Conservation (phyloP, 2,888 invertebrate genomes). For the Drosophila hamatofila region DNA sequence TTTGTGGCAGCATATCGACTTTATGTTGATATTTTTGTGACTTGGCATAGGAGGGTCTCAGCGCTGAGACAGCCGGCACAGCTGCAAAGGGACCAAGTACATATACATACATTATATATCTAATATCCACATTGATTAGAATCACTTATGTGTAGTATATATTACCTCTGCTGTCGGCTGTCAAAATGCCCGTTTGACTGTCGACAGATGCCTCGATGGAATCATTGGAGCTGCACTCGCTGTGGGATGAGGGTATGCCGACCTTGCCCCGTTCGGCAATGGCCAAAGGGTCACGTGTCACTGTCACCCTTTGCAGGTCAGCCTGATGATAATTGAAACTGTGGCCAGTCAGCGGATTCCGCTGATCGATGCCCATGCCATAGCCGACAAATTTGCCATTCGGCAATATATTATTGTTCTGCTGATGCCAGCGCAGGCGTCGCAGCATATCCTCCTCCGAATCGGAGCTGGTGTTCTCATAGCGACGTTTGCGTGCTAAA, state of each 20-base stretch:
- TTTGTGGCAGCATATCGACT: slow-evolving; percentile 67
- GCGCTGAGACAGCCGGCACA: slow-evolving; percentile 72
- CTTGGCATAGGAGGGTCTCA: slow-evolving; percentile 89
- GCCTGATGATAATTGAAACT: slow-evolving; percentile 82
- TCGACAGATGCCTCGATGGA: slow-evolving; percentile 85
- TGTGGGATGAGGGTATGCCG: slow-evolving; percentile 84
- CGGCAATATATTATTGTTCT: slow-evolving; percentile 83
- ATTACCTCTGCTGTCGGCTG: slow-evolving; percentile 84
- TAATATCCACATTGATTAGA: slow-evolving; percentile 19
- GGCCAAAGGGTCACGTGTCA: slow-evolving; percentile 84
- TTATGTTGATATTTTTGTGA: slow-evolving; percentile 78
- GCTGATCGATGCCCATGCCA: slow-evolving; percentile 81
- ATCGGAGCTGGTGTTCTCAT: slow-evolving; percentile 88
- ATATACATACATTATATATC: background rate
- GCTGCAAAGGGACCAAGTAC: slow-evolving; percentile 16
- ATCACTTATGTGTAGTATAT: slow-evolving; percentile 19
- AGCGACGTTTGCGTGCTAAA: slow-evolving; percentile 83
- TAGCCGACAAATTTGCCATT: slow-evolving; percentile 81
- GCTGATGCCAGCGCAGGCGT: slow-evolving; percentile 86
- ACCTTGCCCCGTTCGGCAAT: slow-evolving; percentile 85
- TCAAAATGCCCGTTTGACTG: slow-evolving; percentile 84
- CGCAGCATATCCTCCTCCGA: slow-evolving; percentile 90
- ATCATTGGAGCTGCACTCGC: slow-evolving; percentile 85
- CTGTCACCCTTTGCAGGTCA: slow-evolving; percentile 84
- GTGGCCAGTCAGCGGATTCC: slow-evolving; percentile 82